Conservation (phyloP, 2,113 vertebrate genomes). For the Halcyon malimbica region DNA sequence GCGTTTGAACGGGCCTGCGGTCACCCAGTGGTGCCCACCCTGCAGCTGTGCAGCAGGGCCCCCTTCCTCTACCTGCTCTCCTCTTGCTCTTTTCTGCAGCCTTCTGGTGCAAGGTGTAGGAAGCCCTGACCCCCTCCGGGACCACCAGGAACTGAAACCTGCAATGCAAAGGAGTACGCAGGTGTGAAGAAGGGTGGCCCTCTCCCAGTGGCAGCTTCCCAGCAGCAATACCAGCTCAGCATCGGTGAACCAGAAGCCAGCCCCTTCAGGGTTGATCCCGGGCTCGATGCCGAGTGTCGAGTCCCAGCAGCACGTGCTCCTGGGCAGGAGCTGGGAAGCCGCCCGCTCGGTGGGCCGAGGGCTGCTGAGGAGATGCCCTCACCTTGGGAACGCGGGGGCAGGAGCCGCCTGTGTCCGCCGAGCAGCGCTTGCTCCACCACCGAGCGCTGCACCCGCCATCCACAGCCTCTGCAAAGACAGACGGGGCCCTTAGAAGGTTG, state of each 20-base stretch:
- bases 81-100: not conserved
- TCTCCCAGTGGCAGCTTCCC: not conserved
- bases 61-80: not conserved
- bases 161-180: not conserved
- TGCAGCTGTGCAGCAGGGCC: no score
- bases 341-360: not conserved
- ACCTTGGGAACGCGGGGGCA: not conserved
- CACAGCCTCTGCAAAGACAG: not conserved
- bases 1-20: accelerated
- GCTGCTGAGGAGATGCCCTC: not conserved
- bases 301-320: not conserved
- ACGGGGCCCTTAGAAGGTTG: not conserved
- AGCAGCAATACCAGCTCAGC: not conserved
- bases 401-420: not conserved
- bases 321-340: not conserved
- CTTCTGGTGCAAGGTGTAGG: no score
- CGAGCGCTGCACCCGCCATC: not conserved
- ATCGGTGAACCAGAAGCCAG: no score
- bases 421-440: not conserved
- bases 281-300: not conserved
- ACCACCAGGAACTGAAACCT: not conserved
- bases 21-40: not conserved
- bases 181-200: not conserved
- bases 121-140: not conserved
- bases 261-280: not conserved